Evolutionary conservation across 2,888 invertebrate species (phyloP).

Genomic region (Morpho deidamia): DNA sequence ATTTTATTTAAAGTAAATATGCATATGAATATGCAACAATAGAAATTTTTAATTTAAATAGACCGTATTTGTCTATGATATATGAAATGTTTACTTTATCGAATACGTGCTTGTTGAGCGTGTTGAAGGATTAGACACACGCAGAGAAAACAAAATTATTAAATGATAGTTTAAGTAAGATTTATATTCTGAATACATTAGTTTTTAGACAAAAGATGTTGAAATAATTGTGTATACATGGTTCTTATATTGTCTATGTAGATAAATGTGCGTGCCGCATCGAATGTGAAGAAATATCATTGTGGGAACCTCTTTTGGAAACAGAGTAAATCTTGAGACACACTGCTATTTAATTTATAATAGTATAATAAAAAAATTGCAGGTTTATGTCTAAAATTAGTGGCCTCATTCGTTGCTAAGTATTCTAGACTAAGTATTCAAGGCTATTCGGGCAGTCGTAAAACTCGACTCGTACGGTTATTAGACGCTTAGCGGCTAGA

Average conservation of each 20-base stretch:
- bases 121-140: not conserved
- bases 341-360: conserved; percentile 23
- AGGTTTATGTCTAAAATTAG: too few relatives aligned
- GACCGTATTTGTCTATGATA: not conserved
- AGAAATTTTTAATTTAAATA: too few relatives aligned
- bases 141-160: not conserved
- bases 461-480: too few relatives aligned
- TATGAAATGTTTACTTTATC: not conserved
- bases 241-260: conserved; percentile 25
- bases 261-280: conserved; percentile 67
- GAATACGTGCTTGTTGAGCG: not conserved
- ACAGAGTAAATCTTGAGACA: conserved; percentile 45
- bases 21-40: too few relatives aligned
- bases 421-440: too few relatives aligned
- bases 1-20: too few relatives aligned
- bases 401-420: too few relatives aligned
- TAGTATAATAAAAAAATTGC: too few relatives aligned
- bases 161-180: conserved; percentile 5
- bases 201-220: conserved; percentile 6
- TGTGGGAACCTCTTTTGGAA: conserved; percentile 67
- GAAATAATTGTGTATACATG: conserved; percentile 1
- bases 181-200: conserved; percentile 6
- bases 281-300: conserved; percentile 70
- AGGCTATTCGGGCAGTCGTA: too few relatives aligned
- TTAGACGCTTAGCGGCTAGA: too few relatives aligned